A percentile compares a stretch with the other conserved stretches of the same genome.
phyloP scores from a whole-genome alignment of 2,797 vertebrate genomes.

The Micropoecilia bifurca region DNA sequence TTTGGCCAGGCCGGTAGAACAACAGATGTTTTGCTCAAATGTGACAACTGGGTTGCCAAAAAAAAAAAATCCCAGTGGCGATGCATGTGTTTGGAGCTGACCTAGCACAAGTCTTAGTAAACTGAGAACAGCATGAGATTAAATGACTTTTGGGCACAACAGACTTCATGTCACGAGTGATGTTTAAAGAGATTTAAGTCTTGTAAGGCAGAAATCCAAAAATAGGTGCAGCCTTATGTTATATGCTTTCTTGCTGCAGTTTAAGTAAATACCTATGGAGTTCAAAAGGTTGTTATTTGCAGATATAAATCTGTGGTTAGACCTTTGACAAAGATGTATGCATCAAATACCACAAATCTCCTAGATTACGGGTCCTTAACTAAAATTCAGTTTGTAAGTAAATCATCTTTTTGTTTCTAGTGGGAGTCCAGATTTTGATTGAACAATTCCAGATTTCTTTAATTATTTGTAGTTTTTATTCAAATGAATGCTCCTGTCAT shows the following conservation, averaged over 20 bases:
- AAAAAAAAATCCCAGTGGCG: constrained; percentile 84
- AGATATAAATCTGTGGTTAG: background rate
- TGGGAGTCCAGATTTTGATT: background rate
- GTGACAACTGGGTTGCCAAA: constrained; percentile 72
- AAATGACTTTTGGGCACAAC: constrained; percentile 34
- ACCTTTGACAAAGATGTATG: background rate
- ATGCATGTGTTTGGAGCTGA: constrained; percentile 92
- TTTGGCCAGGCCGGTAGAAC: constrained; percentile 93
- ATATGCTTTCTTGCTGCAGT: background rate
- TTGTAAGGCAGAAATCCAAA: background rate
- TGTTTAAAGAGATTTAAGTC: constrained; percentile 3
- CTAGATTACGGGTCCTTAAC: background rate
- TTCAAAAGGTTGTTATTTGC: background rate
- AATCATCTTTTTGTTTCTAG: background rate
- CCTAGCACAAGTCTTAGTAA: constrained; percentile 91
- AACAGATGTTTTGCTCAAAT: constrained; percentile 87
- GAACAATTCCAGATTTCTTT: background rate
- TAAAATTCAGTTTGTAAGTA: background rate
- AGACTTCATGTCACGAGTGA: constrained; percentile 26
- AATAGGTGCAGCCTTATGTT: constrained; percentile 15
- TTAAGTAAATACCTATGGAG: background rate
- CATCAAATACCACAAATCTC: background rate
- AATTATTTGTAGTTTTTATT: constrained; percentile 2
- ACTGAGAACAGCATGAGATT: constrained; percentile 62
- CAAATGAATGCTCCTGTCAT: background rate